Base-by-base conservation (phyloP, 64 coral and sea anemone genomes). In the Montipora capricornis region DNA sequence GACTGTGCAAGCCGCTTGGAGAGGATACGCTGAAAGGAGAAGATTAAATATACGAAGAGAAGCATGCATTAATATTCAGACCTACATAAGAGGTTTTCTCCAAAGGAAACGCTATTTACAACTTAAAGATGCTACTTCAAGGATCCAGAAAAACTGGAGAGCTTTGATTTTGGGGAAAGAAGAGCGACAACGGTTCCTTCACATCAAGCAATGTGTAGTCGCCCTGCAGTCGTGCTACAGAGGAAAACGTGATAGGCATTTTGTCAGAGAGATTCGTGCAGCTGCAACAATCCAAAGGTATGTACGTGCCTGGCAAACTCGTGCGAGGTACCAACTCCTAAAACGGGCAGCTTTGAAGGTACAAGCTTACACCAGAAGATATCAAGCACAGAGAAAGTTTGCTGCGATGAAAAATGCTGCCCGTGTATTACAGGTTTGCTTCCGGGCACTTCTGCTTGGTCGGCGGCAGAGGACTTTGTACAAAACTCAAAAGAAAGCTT, bases 1-100 rank as follows among this genome's bases (percentile, higher is more conserved):
- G 20, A n/a, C 82, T 66, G 84, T 94, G 12, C 97, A 99, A 78
- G 74, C 97, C 44, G 20, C 66, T 15, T 92, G 83, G 77, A 87
- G 83, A 76, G 55, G 90, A 45, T 83, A 82, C 82, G 55, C 12
- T 8, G 90, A 10, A 44, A 92, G 90, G 79, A 91, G 67, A 55
- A 49, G 44, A 74, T 75, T 87, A 73, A 20, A 73, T 14, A 68
- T n/a, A 48, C 76, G 61, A 45, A 79, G 77, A 55, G 67, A 16
- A 2, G 95, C 92, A 24, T 90, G 95, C 64, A 55, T 88, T 7
- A 58, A 73, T 17, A 81, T 95, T 73, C 94, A 95, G 50, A 66
- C 89, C 3, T 78, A 75, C 15, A 20, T 75, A 76, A 91, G 77
- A 95, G 61, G 84, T 71, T 49, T 60, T 26, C n/a, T 57, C 9